phyloP scores from a whole-genome alignment of 2,113 vertebrate genomes.

The Nothocercus julius region DNA sequence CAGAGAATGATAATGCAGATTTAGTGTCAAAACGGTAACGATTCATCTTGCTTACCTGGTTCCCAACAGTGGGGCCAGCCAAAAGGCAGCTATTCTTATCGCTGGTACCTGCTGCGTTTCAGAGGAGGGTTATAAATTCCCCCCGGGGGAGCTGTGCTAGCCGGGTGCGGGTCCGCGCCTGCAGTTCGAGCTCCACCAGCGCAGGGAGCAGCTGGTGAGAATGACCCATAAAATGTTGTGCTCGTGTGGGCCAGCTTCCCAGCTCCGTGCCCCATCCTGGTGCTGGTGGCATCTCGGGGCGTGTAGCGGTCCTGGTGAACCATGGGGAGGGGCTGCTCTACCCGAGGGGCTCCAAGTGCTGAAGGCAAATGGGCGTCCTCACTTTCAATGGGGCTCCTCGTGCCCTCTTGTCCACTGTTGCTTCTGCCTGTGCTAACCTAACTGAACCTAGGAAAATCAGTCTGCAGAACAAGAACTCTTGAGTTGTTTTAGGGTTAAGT shows the following conservation, averaged over 20 bases:
- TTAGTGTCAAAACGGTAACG: conserved; percentile 12
- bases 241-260: rapidly evolving
- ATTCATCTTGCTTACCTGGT: conserved; percentile 41
- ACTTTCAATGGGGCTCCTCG: neutral
- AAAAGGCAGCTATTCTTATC: neutral
- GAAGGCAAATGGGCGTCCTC: neutral
- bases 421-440: neutral
- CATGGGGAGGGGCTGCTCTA: neutral
- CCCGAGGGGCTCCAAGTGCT: neutral
- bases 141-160: neutral
- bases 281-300: neutral
- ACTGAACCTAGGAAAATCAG: neutral
- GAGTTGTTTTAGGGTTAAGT: conserved; percentile 50
- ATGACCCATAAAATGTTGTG: rapidly evolving
- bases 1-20: conserved; percentile 7
- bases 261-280: neutral
- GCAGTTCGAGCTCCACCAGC: neutral
- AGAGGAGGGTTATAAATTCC: neutral
- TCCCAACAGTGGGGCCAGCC: neutral
- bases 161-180: neutral
- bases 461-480: neutral
- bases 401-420: rapidly evolving
- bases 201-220: neutral
- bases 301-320: neutral
- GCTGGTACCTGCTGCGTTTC: neutral